Conservation (phyloP, 2,888 invertebrate species). For the Geotrupes spiniger region DNA sequence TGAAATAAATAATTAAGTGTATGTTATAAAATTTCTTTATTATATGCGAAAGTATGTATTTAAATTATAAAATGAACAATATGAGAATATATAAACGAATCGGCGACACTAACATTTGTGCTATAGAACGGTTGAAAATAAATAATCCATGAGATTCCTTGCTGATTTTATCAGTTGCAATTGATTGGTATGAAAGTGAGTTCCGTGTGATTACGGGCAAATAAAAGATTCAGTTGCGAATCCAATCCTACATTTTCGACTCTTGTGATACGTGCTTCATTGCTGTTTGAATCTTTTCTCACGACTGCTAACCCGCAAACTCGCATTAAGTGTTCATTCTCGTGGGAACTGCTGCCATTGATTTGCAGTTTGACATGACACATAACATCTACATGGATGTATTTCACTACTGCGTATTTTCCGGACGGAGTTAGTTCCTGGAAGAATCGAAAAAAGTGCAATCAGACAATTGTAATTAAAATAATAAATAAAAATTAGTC, state of each 20-base stretch:
- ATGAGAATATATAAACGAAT: too few species aligned
- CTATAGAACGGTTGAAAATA: too few species aligned
- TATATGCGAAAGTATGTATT: too few species aligned
- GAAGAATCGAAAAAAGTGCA: too few species aligned
- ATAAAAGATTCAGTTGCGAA: constrained; percentile 65
- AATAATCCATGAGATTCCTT: too few species aligned
- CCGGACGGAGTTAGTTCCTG: constrained; percentile 37
- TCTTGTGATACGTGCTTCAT: constrained; percentile 56
- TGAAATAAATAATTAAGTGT: too few species aligned
- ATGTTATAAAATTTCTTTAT: too few species aligned
- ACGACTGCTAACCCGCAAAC: constrained; percentile 67
- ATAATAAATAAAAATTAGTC: too few species aligned
- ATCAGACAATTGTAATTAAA: too few species aligned
- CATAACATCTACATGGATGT: constrained; percentile 66
- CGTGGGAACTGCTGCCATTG: constrained; percentile 57
- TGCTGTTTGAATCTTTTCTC: constrained; percentile 58
- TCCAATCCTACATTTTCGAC: constrained; percentile 68
- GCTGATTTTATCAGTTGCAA: not conserved
- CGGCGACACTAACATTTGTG: too few species aligned
- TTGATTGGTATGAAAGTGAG: constrained; percentile 60
- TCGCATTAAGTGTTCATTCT: constrained; percentile 62
- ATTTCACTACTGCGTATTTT: constrained; percentile 58
- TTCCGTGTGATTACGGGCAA: constrained; percentile 64
- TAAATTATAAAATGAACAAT: too few species aligned
- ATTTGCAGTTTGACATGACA: constrained; percentile 63